Conservation (phyloP, 2,113 vertebrate genomes). For the Salvelinus fontinalis region DNA sequence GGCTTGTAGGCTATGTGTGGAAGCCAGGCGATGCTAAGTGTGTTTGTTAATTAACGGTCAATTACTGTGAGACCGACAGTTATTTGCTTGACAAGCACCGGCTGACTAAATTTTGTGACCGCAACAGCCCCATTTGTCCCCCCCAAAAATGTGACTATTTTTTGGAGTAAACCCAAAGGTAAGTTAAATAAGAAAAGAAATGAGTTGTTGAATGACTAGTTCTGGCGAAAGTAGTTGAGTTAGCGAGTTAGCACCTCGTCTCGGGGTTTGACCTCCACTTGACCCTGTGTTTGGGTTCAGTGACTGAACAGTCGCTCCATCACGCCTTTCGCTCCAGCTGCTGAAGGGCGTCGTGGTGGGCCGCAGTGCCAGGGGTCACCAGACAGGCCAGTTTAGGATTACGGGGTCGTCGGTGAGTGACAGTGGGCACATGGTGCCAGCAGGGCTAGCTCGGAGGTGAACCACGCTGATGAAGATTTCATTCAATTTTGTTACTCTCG, state of each 20-base stretch:
- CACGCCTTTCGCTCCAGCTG: constrained; percentile 61
- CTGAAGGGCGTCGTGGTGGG: constrained; percentile 75
- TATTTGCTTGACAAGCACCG: too few species aligned
- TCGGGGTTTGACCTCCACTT: constrained; percentile 76
- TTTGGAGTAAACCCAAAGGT: constrained; percentile 33
- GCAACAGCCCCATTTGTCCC: too few species aligned
- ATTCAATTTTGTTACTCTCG: background rate
- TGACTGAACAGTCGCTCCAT: background rate
- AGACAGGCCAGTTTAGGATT: constrained; percentile 74
- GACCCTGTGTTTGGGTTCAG: constrained; percentile 62
- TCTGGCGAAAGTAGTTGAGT: constrained; percentile 80
- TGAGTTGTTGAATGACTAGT: constrained; percentile 77
- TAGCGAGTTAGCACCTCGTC: constrained; percentile 97
- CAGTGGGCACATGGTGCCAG: constrained; percentile 61
- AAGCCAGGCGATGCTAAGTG: too few species aligned
- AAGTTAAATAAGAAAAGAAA: constrained; percentile 14
- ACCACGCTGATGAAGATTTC: constrained; percentile 15
- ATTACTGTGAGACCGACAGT: too few species aligned
- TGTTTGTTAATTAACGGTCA: too few species aligned
- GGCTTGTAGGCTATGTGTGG: too few species aligned
- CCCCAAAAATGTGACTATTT: too few species aligned
- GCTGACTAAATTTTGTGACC: too few species aligned
- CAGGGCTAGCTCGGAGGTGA: constrained; percentile 17
- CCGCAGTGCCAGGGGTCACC: constrained; percentile 64
- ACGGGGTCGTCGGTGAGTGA: constrained; percentile 66